Base-by-base conservation (phyloP, 2,888 invertebrate species). In the Colletes collaris region DNA sequence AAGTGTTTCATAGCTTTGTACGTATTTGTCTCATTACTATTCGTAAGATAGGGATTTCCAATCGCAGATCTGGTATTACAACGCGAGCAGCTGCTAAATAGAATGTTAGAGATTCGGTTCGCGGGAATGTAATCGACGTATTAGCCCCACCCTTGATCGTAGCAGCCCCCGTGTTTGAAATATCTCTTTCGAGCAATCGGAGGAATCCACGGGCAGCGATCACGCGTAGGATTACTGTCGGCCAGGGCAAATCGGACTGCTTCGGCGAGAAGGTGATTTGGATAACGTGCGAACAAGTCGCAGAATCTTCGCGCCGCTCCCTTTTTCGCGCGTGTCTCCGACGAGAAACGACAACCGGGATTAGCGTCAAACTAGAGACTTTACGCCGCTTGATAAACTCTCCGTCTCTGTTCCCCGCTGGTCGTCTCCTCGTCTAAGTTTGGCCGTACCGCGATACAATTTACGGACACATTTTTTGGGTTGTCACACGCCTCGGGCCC, bases 351-450 rank as follows among this genome's bases (percentile, higher is more conserved):
- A 87, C 82, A 70, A 78, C 67, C 76, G 77, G 90, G 90, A 90
- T 90, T 89, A 90, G 72, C 88, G 88, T 90, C 90, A 88, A 76
- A 85, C 77, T 80, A 80, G 79, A 76, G 87, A 87, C 87, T 86
- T 89, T 85, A 76, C 75, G 75, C 80, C 76, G 75, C 69, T 75
- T 87, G 85, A 87, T 87, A 83, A 83, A 80, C 70, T 50, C 66
- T 44, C 58, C n/a, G 27, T 66, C 59, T 49, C 58, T n/a, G 11
- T 62, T 52, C 44, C 8, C 13, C 58, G 44, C 37, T 5, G 35
- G 53, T 44, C 49, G n/a, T 59, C 35, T 49, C 46, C n/a, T n/a
- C 55, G 40, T 68, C 66, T 76, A 78, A 85, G 65, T 83, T 74
- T 40, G 64, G 44, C 10, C 16, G 56, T 68, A 53, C 56, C 55